phyloP scores from a whole-genome alignment of 2,113 vertebrate genomes.

The Phaethon lepturus region DNA sequence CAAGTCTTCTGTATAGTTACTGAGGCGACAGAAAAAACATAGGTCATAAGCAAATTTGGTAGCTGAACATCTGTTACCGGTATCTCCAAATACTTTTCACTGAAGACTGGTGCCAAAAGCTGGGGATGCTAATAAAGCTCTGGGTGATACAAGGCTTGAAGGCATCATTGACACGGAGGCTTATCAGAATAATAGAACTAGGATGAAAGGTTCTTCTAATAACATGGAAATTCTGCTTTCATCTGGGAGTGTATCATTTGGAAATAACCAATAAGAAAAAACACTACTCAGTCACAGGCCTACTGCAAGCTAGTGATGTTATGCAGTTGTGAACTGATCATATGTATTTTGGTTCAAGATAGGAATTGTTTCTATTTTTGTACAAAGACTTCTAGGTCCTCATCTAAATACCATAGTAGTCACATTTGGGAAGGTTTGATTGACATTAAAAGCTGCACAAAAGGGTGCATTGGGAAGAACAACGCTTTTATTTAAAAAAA shows the following conservation, averaged over 20 bases:
- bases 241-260: background rate
- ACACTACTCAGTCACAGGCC: background rate
- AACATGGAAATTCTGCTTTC: background rate
- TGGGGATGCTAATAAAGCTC: background rate
- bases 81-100: background rate
- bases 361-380: background rate
- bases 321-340: background rate
- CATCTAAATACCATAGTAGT: background rate
- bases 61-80: background rate
- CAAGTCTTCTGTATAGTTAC: background rate
- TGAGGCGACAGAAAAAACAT: background rate
- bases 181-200: background rate
- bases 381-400: background rate
- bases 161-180: background rate
- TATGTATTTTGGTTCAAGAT: background rate
- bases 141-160: background rate
- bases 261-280: background rate
- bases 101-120: background rate
- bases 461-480: background rate
- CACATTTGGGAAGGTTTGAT: background rate
- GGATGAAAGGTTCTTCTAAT: background rate
- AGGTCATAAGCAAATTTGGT: background rate
- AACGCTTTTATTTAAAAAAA: background rate
- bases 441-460: background rate
- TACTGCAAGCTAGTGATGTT: background rate